A percentile compares a stretch with the other conserved stretches of the same genome.
Conservation (phyloP, 2,888 invertebrate genomes). For the Chouioia cunea region DNA sequence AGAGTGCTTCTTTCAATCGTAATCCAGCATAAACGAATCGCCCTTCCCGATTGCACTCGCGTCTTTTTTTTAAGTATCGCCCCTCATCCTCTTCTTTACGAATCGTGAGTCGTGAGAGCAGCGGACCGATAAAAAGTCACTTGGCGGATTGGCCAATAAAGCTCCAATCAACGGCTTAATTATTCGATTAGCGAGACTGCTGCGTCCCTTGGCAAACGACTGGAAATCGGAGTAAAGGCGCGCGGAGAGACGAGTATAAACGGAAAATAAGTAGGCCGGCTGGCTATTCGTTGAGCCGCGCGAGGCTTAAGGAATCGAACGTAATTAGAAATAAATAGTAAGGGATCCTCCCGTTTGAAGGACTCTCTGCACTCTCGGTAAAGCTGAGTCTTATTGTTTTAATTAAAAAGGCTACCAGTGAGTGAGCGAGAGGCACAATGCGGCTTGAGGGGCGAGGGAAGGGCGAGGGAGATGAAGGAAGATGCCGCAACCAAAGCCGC, state of each 20-base stretch:
- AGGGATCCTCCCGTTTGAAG: constrained; percentile 21
- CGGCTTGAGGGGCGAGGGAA: not conserved
- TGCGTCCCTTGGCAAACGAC: constrained; percentile 43
- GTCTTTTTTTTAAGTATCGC: constrained; percentile 59
- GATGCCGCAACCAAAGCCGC: constrained; percentile 54
- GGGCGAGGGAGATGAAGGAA: constrained; percentile 38
- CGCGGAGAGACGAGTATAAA: constrained; percentile 45
- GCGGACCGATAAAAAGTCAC: constrained; percentile 66
- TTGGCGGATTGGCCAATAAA: constrained; percentile 68
- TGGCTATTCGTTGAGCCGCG: constrained; percentile 38
- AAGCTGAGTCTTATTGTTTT: constrained; percentile 63
- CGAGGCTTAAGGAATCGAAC: constrained; percentile 65
- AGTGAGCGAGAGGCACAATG: constrained; percentile 23
- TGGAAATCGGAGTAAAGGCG: constrained; percentile 30
- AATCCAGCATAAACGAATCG: constrained; percentile 38
- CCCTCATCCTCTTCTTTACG: not conserved
- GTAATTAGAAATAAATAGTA: constrained; percentile 68
- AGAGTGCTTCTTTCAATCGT: constrained; percentile 28
- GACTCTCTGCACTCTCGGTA: constrained; percentile 48
- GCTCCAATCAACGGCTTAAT: constrained; percentile 68
- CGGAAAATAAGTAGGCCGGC: constrained; percentile 45
- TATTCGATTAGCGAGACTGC: constrained; percentile 63
- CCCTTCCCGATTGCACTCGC: constrained; percentile 56
- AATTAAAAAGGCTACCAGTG: constrained; percentile 59
- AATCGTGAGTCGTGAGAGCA: constrained; percentile 1